These are phyloP conservation scores for Dendrocincla tyrannina DNA, from an alignment of 2,797 vertebrate species.

Conservation along the genomic window DNA sequence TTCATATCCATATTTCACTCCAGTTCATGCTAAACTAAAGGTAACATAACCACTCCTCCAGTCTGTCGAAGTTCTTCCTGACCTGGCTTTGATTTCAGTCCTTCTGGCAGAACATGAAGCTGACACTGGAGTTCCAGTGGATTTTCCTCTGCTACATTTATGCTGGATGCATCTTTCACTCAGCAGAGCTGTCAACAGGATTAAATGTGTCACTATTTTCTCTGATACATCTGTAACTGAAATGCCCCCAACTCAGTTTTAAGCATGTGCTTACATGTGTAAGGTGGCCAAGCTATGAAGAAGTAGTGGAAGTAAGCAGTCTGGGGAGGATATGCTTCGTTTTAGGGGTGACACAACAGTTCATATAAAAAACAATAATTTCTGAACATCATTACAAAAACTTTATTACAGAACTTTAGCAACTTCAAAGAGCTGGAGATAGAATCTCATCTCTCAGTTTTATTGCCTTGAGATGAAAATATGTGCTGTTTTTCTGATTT, in stretches of 20 bases:
- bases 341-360: not conserved
- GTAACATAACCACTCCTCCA: not conserved
- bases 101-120: not conserved
- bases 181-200: not conserved
- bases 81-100: not conserved
- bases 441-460: not conserved
- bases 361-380: not conserved
- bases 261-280: not conserved
- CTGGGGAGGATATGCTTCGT: not conserved
- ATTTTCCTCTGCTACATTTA: not conserved
- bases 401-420: not conserved
- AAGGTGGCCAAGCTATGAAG: not conserved
- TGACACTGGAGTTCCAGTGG: not conserved
- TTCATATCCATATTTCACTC: not conserved
- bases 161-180: not conserved
- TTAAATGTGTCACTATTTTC: not conserved
- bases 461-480: not conserved
- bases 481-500: not conserved
- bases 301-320: fast-evolving
- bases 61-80: not conserved
- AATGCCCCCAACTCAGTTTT: not conserved
- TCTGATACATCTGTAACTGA: not conserved
- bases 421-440: not conserved
- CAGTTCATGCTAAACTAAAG: not conserved
- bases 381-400: not conserved